Conservation (phyloP, 2,113 vertebrate species). For the Channa maculata region DNA sequence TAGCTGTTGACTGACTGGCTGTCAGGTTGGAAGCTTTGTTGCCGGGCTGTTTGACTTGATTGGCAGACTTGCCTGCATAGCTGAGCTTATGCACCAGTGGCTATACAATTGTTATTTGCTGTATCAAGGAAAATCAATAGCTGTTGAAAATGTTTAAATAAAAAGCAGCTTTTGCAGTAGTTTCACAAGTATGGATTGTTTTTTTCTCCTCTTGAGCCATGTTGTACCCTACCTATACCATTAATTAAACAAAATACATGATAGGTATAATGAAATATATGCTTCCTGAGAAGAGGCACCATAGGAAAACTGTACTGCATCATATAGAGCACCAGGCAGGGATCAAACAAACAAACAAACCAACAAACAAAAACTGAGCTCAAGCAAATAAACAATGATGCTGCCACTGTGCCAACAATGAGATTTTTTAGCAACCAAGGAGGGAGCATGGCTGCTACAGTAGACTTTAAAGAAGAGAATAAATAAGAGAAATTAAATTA, state of each 20-base stretch:
- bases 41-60: conserved; percentile 39
- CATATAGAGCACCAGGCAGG: conserved; percentile 30
- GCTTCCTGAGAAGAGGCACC: conserved; percentile 6
- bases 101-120: conserved; percentile 42
- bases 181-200: conserved; percentile 6
- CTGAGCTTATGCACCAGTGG: conserved; percentile 37
- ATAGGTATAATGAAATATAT: neutral
- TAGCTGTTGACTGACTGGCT: conserved; percentile 30
- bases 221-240: neutral
- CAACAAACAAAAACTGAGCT: conserved; percentile 2
- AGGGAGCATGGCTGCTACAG: neutral
- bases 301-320: conserved; percentile 7
- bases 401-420: conserved; percentile 3
- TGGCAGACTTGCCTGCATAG: conserved; percentile 43
- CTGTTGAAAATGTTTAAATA: conserved; percentile 48
- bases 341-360: neutral
- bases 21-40: conserved; percentile 23
- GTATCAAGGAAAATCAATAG: conserved; percentile 56
- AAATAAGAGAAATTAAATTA: neutral
- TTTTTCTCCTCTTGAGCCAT: conserved; percentile 16
- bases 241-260: conserved; percentile 36
- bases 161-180: conserved; percentile 36
- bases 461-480: too few species aligned
- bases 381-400: conserved; percentile 12
- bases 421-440: conserved; percentile 9